These are phyloP conservation scores for Oreochromis grahami DNA, from an alignment of 2,797 vertebrate genomes.

Conservation along the genomic window DNA sequence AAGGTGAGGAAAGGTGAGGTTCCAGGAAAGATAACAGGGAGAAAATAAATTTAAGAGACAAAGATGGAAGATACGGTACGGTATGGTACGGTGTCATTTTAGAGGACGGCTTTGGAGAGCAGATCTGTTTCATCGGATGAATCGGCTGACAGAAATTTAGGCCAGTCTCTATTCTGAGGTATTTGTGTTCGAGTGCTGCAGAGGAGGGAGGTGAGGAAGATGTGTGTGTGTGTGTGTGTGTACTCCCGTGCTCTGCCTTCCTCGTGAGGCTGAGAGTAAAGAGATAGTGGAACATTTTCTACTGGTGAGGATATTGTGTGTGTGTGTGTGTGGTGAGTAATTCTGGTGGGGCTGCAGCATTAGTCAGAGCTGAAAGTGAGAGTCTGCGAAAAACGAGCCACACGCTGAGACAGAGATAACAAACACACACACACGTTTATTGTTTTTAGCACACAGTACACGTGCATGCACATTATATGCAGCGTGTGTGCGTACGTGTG, in stretches of 20 bases:
- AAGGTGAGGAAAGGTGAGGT: neutral
- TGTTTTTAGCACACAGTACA: neutral
- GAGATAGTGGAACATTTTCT: neutral
- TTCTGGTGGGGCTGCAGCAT: slow-evolving; percentile 26
- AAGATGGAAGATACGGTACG: neutral
- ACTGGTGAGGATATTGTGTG: neutral
- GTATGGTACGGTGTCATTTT: neutral
- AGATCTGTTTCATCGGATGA: neutral
- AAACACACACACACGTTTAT: neutral
- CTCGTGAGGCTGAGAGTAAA: neutral
- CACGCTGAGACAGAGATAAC: neutral
- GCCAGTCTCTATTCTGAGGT: neutral
- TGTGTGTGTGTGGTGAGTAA: neutral
- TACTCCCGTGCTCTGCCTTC: neutral
- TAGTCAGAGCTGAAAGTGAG: slow-evolving; percentile 31
- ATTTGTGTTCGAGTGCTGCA: neutral
- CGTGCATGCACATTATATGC: neutral
- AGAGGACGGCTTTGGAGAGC: neutral
- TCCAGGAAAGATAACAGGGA: neutral
- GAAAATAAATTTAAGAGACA: neutral
- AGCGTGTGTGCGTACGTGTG: neutral
- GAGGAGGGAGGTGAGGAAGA: neutral
- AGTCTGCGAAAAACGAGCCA: slow-evolving; percentile 18
- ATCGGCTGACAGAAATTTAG: neutral
- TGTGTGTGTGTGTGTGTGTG: neutral